These are phyloP conservation scores for Potamarius usumacintae DNA, from an alignment of 2,113 vertebrate genomes.

Conservation along the genomic window DNA sequence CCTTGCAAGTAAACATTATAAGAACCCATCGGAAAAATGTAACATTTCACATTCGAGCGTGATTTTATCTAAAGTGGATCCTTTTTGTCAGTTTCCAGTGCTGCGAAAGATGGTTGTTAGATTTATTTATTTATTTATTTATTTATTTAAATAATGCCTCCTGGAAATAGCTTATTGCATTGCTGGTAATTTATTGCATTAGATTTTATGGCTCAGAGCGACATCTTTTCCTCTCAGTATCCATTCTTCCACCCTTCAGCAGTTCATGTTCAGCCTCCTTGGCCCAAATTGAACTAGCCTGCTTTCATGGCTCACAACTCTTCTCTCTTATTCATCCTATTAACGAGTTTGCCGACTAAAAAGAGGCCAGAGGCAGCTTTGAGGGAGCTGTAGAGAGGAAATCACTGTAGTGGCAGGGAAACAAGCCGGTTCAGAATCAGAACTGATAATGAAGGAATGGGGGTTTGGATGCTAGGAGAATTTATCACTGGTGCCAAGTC, in stretches of 20 bases:
- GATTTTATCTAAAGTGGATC: conserved; percentile 4
- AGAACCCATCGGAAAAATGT: not conserved
- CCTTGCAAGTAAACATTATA: conserved; percentile 26
- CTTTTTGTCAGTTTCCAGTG: conserved; percentile 10
- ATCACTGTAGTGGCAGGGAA: conserved; percentile 28
- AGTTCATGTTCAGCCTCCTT: conserved; percentile 32
- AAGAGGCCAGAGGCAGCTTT: conserved; percentile 34
- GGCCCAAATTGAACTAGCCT: conserved; percentile 34
- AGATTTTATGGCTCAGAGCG: conserved; percentile 29
- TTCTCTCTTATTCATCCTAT: conserved; percentile 49
- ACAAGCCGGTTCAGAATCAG: conserved; percentile 10
- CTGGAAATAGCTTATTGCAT: conserved; percentile 38
- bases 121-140: not conserved
- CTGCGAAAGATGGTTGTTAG: conserved; percentile 21
- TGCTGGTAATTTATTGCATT: conserved; percentile 40
- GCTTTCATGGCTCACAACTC: conserved; percentile 40
- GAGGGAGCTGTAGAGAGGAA: conserved; percentile 19
- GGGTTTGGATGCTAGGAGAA: not conserved
- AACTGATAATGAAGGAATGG: conserved; percentile 18
- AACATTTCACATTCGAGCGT: conserved; percentile 17
- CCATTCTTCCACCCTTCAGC: not conserved
- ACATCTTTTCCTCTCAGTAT: conserved; percentile 18
- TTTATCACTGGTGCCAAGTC: not conserved
- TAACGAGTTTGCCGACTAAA: conserved; percentile 43
- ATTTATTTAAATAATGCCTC: not conserved